These are phyloP conservation scores for Charina bottae DNA, from an alignment of 2,113 vertebrate genomes.

Conservation along the genomic window DNA sequence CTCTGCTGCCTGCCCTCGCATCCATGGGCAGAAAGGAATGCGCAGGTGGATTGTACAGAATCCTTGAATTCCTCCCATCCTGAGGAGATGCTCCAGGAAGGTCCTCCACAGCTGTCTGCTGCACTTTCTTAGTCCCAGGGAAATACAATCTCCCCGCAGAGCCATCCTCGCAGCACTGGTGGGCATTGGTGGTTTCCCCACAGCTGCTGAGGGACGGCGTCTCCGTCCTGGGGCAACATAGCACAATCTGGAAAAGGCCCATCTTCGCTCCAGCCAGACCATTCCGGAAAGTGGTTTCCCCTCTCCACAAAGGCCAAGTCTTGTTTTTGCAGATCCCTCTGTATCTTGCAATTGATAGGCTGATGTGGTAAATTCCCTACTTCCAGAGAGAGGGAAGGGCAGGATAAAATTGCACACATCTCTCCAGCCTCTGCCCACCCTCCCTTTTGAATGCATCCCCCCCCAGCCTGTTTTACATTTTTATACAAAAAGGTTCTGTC, in stretches of 20 bases:
- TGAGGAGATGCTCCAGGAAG: too few relatives aligned
- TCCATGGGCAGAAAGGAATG: too few relatives aligned
- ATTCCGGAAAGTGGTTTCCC: neutral
- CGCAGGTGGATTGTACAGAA: too few relatives aligned
- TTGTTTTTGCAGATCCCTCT: conserved; percentile 31
- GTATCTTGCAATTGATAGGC: conserved; percentile 56
- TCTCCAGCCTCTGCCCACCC: neutral
- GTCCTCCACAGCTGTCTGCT: too few relatives aligned
- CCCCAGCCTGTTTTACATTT: conserved; percentile 60
- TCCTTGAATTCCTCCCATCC: too few relatives aligned
- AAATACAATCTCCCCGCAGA: neutral
- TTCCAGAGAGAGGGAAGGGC: conserved; percentile 42
- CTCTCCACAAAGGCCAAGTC: neutral
- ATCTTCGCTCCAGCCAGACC: conserved; percentile 37
- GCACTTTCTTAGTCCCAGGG: neutral
- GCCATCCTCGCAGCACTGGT: too few relatives aligned
- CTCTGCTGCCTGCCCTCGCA: too few relatives aligned
- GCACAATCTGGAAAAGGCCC: neutral
- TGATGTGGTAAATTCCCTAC: conserved; percentile 48
- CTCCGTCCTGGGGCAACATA: neutral
- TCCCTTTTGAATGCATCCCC: too few relatives aligned
- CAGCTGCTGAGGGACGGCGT: neutral
- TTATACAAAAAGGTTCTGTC: conserved; percentile 51
- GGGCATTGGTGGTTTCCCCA: too few relatives aligned
- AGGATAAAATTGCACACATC: conserved; percentile 45